Percentiles rank a stretch among this genome's conserved stretches.
phyloP scores from a whole-genome alignment of 1,140 invertebrate species.

The Pomacea maculata region DNA sequence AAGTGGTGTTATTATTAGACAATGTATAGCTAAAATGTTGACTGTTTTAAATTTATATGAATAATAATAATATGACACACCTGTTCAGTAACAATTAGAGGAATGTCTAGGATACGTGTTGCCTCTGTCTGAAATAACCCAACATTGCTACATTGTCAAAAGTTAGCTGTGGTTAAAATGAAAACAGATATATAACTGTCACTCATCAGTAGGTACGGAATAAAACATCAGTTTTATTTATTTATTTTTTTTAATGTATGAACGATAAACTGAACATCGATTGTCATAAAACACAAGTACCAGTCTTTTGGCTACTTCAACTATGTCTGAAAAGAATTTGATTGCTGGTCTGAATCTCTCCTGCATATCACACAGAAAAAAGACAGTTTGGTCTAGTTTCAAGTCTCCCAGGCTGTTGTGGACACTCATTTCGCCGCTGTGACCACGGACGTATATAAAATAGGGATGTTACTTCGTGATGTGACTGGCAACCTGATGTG shows the following conservation, averaged over 20 bases:
- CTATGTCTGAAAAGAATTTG: conserved; percentile 79
- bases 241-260: no score
- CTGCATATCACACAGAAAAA: conserved; percentile 87
- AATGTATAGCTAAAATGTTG: no score
- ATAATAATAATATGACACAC: conserved; percentile 26
- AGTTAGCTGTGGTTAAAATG: not conserved
- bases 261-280: no score
- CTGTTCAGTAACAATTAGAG: conserved; percentile 83
- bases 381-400: conserved; percentile 69
- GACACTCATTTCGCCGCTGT: not conserved
- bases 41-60: no score
- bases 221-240: no score
- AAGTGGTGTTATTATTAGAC: no score
- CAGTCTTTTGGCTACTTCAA: conserved; percentile 78
- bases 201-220: no score
- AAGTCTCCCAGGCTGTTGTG: conserved; percentile 57
- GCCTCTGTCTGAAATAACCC: conserved; percentile 65
- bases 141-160: not conserved
- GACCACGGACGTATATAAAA: no score
- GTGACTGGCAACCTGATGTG: not conserved
- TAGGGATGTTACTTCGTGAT: no score
- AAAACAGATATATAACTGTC: not conserved
- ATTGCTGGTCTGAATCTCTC: conserved; percentile 80
- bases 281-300: conserved; percentile 56
- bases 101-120: conserved; percentile 80